These are phyloP conservation scores for Caenorhabditis macrosperma DNA, from an alignment of 2,888 invertebrate genomes.

Conservation along the genomic window DNA sequence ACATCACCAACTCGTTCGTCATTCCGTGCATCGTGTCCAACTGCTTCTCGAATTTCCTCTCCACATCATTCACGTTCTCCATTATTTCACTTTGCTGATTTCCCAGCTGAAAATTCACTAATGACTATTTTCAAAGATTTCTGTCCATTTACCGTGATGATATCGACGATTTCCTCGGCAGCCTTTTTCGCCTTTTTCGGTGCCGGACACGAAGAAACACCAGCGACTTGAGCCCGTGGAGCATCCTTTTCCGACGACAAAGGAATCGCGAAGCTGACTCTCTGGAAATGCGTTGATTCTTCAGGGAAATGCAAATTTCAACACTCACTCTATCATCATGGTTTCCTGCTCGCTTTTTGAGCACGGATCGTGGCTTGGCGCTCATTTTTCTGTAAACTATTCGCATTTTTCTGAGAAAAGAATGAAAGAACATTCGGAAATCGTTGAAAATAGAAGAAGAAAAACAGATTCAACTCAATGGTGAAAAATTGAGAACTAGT, in stretches of 20 bases:
- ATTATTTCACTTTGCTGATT: slow-evolving; percentile 7
- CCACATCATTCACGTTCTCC: slow-evolving; percentile 8
- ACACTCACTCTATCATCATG: slow-evolving; percentile 27
- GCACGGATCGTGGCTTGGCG: slow-evolving; percentile 37
- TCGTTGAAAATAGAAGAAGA: too few species aligned
- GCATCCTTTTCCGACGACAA: neutral
- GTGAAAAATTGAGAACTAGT: too few species aligned
- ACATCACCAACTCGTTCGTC: slow-evolving; percentile 9
- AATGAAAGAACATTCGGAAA: too few species aligned
- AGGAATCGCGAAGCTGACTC: slow-evolving; percentile 5
- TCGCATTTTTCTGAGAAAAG: neutral
- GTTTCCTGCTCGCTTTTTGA: slow-evolving; percentile 23
- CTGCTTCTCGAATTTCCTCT: slow-evolving; percentile 7
- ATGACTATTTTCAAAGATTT: neutral
- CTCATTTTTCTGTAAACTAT: slow-evolving; percentile 22
- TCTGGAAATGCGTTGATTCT: slow-evolving; percentile 6
- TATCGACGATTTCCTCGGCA: neutral
- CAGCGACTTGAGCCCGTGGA: neutral
- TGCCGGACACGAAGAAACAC: neutral
- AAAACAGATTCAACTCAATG: too few species aligned
- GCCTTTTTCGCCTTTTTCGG: slow-evolving; percentile 2
- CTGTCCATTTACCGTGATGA: neutral
- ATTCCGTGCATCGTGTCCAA: neutral
- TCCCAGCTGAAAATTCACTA: neutral
- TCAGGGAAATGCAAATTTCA: too few species aligned